Conservation (phyloP, 2,888 invertebrate species). For the Periphyllus acericola region DNA sequence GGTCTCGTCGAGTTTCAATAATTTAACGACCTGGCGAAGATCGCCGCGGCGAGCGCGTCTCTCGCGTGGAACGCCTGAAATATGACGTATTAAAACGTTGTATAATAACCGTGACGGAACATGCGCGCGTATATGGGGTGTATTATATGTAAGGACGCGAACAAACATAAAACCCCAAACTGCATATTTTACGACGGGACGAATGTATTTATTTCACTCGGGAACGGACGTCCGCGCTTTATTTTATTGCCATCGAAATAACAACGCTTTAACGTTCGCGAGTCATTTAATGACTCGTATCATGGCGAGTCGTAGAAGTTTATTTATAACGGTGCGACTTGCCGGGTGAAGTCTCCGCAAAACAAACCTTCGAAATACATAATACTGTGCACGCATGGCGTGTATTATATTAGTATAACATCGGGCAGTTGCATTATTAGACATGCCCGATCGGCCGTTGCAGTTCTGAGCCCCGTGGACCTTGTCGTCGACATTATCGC, state of each 20-base stretch:
- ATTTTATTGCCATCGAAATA: neutral
- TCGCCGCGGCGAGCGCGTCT: neutral
- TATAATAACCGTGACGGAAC: too few species aligned
- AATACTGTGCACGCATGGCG: too few species aligned
- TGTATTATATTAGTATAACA: too few species aligned
- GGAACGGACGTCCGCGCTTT: neutral
- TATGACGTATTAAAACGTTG: neutral
- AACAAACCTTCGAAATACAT: too few species aligned
- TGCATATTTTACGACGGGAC: neutral
- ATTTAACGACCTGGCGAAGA: neutral
- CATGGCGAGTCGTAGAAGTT: too few species aligned
- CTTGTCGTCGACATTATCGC: too few species aligned
- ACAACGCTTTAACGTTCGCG: neutral
- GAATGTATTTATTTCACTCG: neutral
- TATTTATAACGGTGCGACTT: neutral
- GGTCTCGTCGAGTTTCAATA: neutral
- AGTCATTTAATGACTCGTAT: neutral
- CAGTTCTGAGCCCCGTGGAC: too few species aligned
- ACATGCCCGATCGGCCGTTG: too few species aligned
- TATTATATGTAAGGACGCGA: neutral
- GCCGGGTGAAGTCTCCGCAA: neutral
- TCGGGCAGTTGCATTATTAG: too few species aligned
- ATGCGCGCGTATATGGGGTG: too few species aligned
- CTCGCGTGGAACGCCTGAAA: neutral
- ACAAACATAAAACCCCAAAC: neutral